Evolutionary conservation across 2,113 vertebrate species (phyloP).

Genomic region (Phrynosoma blainvillii): DNA sequence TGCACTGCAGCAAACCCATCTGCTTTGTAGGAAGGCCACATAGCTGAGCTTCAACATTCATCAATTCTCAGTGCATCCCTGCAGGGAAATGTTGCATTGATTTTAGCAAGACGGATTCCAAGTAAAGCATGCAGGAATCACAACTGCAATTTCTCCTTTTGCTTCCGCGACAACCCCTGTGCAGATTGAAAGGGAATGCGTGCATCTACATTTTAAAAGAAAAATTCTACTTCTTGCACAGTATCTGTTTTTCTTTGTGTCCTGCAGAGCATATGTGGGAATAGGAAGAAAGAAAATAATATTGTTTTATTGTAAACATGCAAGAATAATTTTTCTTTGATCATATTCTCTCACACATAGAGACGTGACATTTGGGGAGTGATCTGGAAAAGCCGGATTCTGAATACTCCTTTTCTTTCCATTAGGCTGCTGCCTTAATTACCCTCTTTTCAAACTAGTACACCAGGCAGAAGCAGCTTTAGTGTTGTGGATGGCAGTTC

Average conservation of each 20-base stretch:
- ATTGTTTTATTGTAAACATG: background rate
- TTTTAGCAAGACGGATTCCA: background rate
- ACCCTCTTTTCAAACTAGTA: background rate
- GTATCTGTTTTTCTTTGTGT: background rate
- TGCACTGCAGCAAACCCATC: background rate
- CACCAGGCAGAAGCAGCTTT: background rate
- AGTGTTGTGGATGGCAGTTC: background rate
- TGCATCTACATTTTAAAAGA: background rate
- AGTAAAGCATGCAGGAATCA: background rate
- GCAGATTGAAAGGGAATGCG: background rate
- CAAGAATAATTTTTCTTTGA: constrained; percentile 4
- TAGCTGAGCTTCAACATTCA: background rate
- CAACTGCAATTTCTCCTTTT: background rate
- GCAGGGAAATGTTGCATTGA: background rate
- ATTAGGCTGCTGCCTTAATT: background rate
- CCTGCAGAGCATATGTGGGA: background rate
- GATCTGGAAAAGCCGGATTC: background rate
- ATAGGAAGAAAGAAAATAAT: background rate
- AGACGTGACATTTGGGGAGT: background rate
- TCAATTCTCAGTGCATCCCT: background rate
- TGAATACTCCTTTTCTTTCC: background rate
- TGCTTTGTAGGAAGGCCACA: background rate
- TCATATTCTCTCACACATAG: background rate
- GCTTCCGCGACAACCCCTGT: background rate
- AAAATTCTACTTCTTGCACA: background rate